Percentiles rank a stretch among this genome's conserved stretches.
These are phyloP conservation scores for Scaptomyza cyrtandrae DNA, from an alignment of 2,888 invertebrate species.

Conservation along the genomic window DNA sequence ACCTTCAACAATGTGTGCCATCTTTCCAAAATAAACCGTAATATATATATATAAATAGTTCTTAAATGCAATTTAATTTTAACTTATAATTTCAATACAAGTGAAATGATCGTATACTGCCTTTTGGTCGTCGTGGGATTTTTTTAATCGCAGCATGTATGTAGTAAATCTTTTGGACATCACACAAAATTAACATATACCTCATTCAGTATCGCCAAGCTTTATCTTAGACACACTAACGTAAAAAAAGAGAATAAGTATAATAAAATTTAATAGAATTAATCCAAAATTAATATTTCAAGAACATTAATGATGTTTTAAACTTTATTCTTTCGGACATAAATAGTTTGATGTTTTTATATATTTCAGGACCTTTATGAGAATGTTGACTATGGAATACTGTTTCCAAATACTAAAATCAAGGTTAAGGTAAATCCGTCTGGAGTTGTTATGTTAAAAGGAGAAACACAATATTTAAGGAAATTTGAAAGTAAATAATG, in stretches of 20 bases:
- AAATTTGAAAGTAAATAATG: slow-evolving; percentile 29
- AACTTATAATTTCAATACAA: not conserved
- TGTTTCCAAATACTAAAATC: slow-evolving; percentile 94
- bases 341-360: slow-evolving; percentile 23
- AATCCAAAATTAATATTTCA: not conserved
- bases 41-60: not conserved
- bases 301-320: not conserved
- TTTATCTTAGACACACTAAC: not conserved
- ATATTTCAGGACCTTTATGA: slow-evolving; percentile 93
- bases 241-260: not conserved
- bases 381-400: slow-evolving; percentile 93
- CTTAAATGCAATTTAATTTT: not conserved
- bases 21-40: not conserved
- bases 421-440: slow-evolving; percentile 97
- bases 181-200: not conserved
- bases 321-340: not conserved
- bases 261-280: not conserved
- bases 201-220: slow-evolving; percentile 1
- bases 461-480: slow-evolving; percentile 87
- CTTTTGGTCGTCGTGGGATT: not conserved
- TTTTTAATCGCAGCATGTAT: slow-evolving; percentile 5
- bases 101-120: not conserved
- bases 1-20: no score
- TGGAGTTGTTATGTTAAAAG: slow-evolving; percentile 94
- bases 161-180: not conserved